phyloP scores from a whole-genome alignment of 2,888 invertebrate genomes.

The Dione juno region DNA sequence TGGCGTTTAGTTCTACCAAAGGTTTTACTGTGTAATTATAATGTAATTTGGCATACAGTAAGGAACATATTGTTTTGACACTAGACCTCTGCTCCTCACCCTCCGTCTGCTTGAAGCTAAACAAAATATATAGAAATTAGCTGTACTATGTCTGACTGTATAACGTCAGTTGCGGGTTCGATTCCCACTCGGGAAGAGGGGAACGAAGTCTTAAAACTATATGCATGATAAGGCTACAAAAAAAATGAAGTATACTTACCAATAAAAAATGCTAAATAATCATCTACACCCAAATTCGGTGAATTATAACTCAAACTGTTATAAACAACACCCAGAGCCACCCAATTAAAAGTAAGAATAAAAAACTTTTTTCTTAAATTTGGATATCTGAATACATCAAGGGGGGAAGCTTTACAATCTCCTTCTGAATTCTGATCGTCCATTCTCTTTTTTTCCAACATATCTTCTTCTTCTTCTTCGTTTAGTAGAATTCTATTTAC shows the following conservation, averaged over 20 bases:
- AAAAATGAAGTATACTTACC: slow-evolving; percentile 66
- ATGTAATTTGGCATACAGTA: too few species aligned
- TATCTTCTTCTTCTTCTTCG: slow-evolving; percentile 64
- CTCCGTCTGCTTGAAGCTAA: too few species aligned
- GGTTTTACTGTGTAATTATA: too few species aligned
- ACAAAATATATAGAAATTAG: too few species aligned
- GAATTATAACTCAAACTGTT: slow-evolving; percentile 87
- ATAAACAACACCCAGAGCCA: slow-evolving; percentile 87
- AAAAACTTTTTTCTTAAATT: slow-evolving; percentile 87
- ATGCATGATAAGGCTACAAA: too few species aligned
- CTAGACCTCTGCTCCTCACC: too few species aligned
- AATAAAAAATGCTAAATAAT: slow-evolving; percentile 87
- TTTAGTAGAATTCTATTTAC: slow-evolving; percentile 67
- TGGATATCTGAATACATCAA: slow-evolving; percentile 86
- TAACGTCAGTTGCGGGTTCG: too few species aligned
- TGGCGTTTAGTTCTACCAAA: neutral
- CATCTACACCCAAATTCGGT: slow-evolving; percentile 86
- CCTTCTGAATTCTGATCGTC: slow-evolving; percentile 76
- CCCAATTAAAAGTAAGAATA: slow-evolving; percentile 86
- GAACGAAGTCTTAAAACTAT: too few species aligned
- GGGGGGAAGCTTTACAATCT: slow-evolving; percentile 82
- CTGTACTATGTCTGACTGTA: too few species aligned
- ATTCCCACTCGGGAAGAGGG: too few species aligned
- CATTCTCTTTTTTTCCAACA: slow-evolving; percentile 67
- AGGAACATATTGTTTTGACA: too few species aligned